Base-by-base conservation (phyloP, 2,113 vertebrate genomes). In the Sylvilagus bachmani region DNA sequence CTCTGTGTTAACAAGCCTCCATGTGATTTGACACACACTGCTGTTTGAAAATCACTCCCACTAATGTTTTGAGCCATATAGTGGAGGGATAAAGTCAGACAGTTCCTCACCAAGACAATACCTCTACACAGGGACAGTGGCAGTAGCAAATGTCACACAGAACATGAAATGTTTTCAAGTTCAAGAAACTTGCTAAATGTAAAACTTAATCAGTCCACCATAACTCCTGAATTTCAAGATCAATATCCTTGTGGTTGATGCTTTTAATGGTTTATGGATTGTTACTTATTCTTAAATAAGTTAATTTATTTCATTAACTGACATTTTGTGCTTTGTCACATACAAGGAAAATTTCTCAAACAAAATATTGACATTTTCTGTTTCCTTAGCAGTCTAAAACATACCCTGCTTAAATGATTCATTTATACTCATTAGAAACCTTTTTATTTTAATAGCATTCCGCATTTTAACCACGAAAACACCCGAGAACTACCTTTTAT, bases 401-500 rank as follows among this genome's bases (percentile, higher is more conserved):
- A 44, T 8, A 0, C 1, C 0, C 0, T 96, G 86, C 81, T 96
- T 73, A 85, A 96, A 91, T 93, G 73, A 81, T 91, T 97, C 96
- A 91, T 96, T 98, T 95, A 86, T 85, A 89, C 80, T 97, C 89
- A 80, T 69, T 95, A 69, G 14, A 96, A 96, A 93, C 66, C 8
- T 75, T 95, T 97, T 96, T 0, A 58, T 96, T 97, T 97, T 86
- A 94, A 95, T 97, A 78, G 53, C 51, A 82, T 95, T 96, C 78
- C 88, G 49, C 85, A 49, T 92, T 44, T 96, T 97, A 96, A n/a
- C 79, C 70, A 92, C 36, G 91, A 73, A 95, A 89, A 87, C 84
- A 53, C 16, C 29, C 84, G 71, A 61, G 84, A 89, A 66, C 66
- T 69, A 93, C 70, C 49, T 90, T 51, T 84, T 90, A 81, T 91